Conservation (phyloP, 2,113 vertebrate genomes). For the Nyctibius bracteatus region DNA sequence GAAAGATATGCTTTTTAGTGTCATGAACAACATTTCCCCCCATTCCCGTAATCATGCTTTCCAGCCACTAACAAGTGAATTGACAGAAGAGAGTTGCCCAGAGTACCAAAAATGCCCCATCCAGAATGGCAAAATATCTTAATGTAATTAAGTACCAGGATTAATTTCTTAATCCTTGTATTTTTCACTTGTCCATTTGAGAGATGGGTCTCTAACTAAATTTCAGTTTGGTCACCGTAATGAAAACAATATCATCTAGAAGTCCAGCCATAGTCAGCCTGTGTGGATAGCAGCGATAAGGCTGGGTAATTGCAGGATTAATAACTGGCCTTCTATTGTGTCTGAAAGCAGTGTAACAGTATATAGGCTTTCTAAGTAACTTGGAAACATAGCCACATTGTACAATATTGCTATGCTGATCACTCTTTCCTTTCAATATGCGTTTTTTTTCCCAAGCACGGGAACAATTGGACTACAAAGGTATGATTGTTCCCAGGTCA, state of each 20-base stretch:
- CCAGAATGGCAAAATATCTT: slow-evolving; percentile 44
- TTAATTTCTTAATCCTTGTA: slow-evolving; percentile 64
- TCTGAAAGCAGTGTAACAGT: slow-evolving; percentile 54
- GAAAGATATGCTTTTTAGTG: slow-evolving; percentile 46
- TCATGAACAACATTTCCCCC: not conserved
- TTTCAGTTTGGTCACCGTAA: slow-evolving; percentile 58
- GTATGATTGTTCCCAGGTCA: slow-evolving; percentile 42
- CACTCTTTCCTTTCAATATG: not conserved
- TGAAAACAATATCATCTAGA: slow-evolving; percentile 62
- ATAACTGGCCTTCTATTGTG: slow-evolving; percentile 63
- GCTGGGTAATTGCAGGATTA: slow-evolving; percentile 70
- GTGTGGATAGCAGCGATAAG: slow-evolving; percentile 68
- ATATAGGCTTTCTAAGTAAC: slow-evolving; percentile 45
- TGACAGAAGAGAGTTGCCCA: not conserved
- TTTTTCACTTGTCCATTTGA: slow-evolving; percentile 58
- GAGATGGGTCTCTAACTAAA: slow-evolving; percentile 68
- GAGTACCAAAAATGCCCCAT: slow-evolving; percentile 11
- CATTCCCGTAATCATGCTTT: not conserved
- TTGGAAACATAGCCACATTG: slow-evolving; percentile 54
- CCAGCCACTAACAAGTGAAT: not conserved
- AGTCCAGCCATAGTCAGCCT: slow-evolving; percentile 26
- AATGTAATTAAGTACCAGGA: slow-evolving; percentile 64
- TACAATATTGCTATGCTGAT: slow-evolving; percentile 34
- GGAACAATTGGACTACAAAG: slow-evolving; percentile 15
- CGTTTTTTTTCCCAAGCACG: not conserved